These are phyloP conservation scores for Xiphophorus hellerii DNA, from an alignment of 2,113 vertebrate species.

Conservation along the genomic window DNA sequence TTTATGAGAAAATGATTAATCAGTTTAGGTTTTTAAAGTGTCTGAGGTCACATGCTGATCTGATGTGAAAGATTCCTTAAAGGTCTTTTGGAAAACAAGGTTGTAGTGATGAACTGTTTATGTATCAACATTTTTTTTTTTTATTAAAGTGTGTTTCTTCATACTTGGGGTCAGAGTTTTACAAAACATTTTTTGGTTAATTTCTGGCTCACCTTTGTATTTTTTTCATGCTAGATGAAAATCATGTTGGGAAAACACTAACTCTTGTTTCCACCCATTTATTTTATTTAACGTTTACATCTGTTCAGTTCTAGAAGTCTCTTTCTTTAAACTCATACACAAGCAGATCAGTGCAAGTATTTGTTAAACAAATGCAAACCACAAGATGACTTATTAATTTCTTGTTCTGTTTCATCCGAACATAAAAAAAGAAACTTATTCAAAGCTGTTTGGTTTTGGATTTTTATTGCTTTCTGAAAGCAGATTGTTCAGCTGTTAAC, in stretches of 20 bases:
- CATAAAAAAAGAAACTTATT: not conserved
- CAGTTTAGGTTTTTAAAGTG: not conserved
- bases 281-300: not conserved
- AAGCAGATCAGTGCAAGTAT: not conserved
- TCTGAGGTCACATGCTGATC: not conserved
- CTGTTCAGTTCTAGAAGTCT: not conserved
- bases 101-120: no score
- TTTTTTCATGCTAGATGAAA: not conserved
- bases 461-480: not conserved
- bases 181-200: no score
- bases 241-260: not conserved
- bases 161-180: no score
- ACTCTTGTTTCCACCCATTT: not conserved
- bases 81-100: no score
- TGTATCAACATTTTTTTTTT: no score
- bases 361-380: not conserved
- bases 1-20: not conserved
- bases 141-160: no score
- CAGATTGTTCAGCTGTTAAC: not conserved
- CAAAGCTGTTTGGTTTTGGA: not conserved
- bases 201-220: not conserved
- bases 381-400: not conserved
- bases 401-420: no score
- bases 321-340: not conserved
- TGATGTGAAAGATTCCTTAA: not conserved